Percentiles rank a stretch among this genome's conserved stretches.
phyloP scores from a whole-genome alignment of 2,888 invertebrate species.

The Calephelis perditalis region DNA sequence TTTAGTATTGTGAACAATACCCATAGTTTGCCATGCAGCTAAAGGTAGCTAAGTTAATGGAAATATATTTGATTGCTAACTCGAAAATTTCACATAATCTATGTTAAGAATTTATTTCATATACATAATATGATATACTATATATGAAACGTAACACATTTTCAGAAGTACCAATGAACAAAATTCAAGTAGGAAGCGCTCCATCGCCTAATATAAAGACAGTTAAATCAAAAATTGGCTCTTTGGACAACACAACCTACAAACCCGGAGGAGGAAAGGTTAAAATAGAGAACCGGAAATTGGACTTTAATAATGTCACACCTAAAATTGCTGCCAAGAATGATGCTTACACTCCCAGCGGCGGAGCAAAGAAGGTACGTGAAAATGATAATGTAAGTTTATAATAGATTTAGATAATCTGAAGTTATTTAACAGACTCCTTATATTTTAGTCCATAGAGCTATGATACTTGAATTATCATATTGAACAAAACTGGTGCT shows the following conservation, averaged over 20 bases:
- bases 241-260: slow-evolving; percentile 92
- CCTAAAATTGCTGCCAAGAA: slow-evolving; percentile 95
- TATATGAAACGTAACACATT: slow-evolving; percentile 16
- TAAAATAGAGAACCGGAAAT: slow-evolving; percentile 91
- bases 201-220: slow-evolving; percentile 95
- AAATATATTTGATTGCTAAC: no score
- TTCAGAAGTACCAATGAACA: slow-evolving; percentile 93
- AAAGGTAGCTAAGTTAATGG: no score
- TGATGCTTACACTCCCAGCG: slow-evolving; percentile 90
- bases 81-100: no score
- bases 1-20: no score
- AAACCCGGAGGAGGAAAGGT: slow-evolving; percentile 93
- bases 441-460: no score
- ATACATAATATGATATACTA: no score
- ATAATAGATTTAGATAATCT: not conserved
- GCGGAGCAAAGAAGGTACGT: slow-evolving; percentile 93
- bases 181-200: slow-evolving; percentile 93
- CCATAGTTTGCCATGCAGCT: no score
- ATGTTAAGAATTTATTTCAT: no score
- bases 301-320: slow-evolving; percentile 89
- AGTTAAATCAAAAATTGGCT: slow-evolving; percentile 95
- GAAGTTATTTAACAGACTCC: not conserved
- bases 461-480: no score
- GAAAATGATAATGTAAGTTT: no score
- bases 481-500: no score